Evolutionary conservation across 2,888 invertebrate species (phyloP), one percentile per base, ranked within the genome.

Genomic region (Flabesymbios commensalis): DNA sequence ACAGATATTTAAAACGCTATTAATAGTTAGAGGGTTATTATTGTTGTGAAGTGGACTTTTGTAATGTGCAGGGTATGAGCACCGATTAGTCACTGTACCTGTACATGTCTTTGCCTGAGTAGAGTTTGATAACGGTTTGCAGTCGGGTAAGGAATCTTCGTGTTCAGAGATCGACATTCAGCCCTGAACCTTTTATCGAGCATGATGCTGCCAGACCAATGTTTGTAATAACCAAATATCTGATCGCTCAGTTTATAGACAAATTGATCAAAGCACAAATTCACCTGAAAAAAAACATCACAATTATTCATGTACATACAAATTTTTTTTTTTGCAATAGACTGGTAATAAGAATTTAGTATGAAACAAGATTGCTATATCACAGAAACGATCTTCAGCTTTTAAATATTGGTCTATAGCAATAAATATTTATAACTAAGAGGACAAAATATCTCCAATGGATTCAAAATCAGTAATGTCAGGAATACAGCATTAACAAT

Each of bases 221-320:
- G 97, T 78, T 99, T 99, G 84, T 97, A 99, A 80, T 98, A 94
- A 1, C 93, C 90, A 82, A 97, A 99, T 54, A 99, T 94, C 79
- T 98, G 96, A 78, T 99, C 98, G 71, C 94, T 94, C 57, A 99
- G 84, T 83, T 98, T 98, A 85, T 94, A 98, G 29, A 99, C 97
- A 84, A 99, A 98, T 86, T 99, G 98, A 84, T 99, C 99, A 85
- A 99, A 99, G 83, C 98, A 99, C 57, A 99, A 85, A 84, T 99
- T 99, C 0, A 99, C 98, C 83, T 80, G 69, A 49, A 72, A 64
- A 39, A 41, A 51, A 61, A 22, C 51, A 54, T 42, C 14, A 49
- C 36, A 39, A 42, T 26, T 22, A n/a, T n/a, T n/a, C n/a, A n/a
- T n/a, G n/a, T 42, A 24, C 55, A 49, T 19, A 49, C 45, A 39